These are phyloP conservation scores for Meles meles DNA, from an alignment of 2,113 vertebrate genomes.

Conservation along the genomic window DNA sequence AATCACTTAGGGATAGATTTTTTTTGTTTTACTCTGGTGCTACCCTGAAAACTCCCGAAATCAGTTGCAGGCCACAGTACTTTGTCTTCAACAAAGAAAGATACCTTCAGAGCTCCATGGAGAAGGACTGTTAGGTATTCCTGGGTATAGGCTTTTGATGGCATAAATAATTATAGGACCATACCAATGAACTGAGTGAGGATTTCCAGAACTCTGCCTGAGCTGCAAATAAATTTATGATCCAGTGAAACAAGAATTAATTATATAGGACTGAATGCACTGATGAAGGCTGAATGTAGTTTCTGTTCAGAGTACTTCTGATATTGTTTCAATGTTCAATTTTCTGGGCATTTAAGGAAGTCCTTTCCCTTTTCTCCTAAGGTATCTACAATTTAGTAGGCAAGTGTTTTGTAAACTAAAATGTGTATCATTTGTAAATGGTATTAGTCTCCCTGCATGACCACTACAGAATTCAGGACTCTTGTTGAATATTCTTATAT, in stretches of 20 bases:
- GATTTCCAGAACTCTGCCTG: background rate
- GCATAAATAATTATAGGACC: background rate
- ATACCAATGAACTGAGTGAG: background rate
- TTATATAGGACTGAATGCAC: background rate
- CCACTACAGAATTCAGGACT: background rate
- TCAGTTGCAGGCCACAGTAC: background rate
- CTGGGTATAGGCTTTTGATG: background rate
- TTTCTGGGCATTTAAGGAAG: background rate
- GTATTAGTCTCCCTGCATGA: background rate
- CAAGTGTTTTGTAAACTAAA: background rate
- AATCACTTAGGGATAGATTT: background rate
- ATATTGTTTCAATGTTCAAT: background rate
- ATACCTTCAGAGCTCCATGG: background rate
- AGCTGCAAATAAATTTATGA: background rate
- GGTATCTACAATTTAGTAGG: background rate
- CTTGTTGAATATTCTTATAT: background rate
- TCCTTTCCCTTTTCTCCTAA: background rate
- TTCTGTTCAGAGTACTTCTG: background rate
- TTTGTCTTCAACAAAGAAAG: background rate
- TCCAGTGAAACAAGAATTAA: background rate
- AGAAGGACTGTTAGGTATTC: background rate
- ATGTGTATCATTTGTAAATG: background rate
- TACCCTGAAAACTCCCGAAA: background rate
- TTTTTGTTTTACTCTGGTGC: background rate
- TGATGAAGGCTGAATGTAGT: background rate